phyloP scores from a whole-genome alignment of 2,797 vertebrate species.

The Antennarius maculatus region DNA sequence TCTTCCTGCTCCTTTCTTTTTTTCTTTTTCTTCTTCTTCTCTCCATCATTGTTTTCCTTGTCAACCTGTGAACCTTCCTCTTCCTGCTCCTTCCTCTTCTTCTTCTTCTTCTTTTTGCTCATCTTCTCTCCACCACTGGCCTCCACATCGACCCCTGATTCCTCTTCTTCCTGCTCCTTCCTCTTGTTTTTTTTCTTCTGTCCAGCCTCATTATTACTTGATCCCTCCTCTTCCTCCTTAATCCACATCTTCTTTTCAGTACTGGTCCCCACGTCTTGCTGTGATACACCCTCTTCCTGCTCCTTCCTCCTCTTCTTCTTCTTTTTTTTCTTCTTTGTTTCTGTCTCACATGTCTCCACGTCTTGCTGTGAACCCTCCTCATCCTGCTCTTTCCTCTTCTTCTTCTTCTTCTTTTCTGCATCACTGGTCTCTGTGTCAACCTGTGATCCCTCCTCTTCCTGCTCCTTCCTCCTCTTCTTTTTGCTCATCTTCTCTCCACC shows the following conservation, averaged over 20 bases:
- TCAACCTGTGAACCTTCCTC: background rate
- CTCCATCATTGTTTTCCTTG: background rate
- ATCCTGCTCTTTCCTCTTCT: background rate
- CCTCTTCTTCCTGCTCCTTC: background rate
- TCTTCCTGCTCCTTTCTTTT: background rate
- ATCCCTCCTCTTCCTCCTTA: background rate
- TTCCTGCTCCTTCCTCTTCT: background rate
- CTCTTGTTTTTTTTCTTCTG: background rate
- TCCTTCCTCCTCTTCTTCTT: background rate
- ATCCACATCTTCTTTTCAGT: constrained; percentile 7
- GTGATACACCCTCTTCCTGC: background rate
- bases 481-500: background rate
- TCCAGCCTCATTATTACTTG: background rate
- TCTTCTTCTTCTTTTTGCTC: background rate
- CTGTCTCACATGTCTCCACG: background rate
- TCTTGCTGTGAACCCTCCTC: background rate
- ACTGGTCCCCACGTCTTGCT: background rate
- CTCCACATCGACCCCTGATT: too few relatives aligned
- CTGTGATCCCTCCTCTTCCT: background rate
- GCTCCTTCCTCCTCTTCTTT: background rate
- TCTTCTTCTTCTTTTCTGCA: background rate
- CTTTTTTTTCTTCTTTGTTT: background rate
- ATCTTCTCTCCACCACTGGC: background rate
- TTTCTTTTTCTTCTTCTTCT: constrained; percentile 17
- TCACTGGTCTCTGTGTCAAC: too few relatives aligned